phyloP scores from a whole-genome alignment of 2,888 invertebrate genomes.

The Lasioglossum pauxillum region DNA sequence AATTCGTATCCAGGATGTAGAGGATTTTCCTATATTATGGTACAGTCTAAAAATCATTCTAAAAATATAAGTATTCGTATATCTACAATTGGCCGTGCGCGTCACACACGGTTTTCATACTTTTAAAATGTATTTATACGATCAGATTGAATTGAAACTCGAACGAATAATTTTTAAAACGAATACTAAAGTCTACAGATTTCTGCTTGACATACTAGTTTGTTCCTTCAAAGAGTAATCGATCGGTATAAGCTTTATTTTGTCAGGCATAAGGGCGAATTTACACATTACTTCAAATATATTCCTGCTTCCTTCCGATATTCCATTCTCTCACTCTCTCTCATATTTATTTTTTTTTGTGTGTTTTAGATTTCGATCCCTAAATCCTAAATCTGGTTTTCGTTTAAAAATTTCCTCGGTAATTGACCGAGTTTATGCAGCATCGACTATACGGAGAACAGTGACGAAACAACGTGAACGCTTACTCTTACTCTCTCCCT shows the following conservation, averaged over 20 bases:
- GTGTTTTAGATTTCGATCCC: constrained; percentile 15
- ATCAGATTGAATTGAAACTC: constrained; percentile 6
- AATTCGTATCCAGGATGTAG: constrained; percentile 25
- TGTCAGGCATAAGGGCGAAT: constrained; percentile 66
- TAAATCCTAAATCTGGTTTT: constrained; percentile 41
- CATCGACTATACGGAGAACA: constrained; percentile 59
- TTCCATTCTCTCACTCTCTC: constrained; percentile 22
- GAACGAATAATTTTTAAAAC: constrained; percentile 27
- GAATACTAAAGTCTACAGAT: constrained; percentile 3
- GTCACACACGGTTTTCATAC: constrained; percentile 5
- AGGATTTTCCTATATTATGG: constrained; percentile 22
- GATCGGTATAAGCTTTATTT: constrained; percentile 66
- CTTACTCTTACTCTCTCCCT: constrained; percentile 3
- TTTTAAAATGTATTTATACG: constrained; percentile 25
- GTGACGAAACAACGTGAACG: constrained; percentile 40
- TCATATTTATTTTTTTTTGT: background rate
- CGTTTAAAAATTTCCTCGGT: constrained; percentile 46
- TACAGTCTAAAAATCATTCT: constrained; percentile 54
- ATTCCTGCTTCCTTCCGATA: constrained; percentile 38
- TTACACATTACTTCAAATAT: constrained; percentile 50
- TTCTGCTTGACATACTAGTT: background rate
- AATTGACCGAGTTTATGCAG: constrained; percentile 55
- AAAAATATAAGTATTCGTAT: constrained; percentile 59
- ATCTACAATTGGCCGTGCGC: constrained; percentile 39
- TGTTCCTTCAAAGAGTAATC: background rate